Base-by-base conservation (phyloP, 2,113 vertebrate species). In the Pseudorhombus dupliciocellatus region DNA sequence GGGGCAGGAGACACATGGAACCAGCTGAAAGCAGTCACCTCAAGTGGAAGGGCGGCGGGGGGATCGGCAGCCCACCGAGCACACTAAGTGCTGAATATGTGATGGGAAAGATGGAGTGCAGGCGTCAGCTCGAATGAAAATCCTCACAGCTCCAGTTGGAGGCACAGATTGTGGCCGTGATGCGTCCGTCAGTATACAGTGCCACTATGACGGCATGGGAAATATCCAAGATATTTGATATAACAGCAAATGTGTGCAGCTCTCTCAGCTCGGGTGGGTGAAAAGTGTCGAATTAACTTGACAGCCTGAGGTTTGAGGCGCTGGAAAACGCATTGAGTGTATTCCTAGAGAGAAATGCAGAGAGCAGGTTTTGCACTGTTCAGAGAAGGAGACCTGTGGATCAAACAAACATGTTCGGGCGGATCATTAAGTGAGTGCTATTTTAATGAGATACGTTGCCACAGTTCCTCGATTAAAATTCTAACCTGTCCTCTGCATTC, bases 11-110 rank as follows among this genome's bases (percentile, higher is more conserved):
- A 22, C 51, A 57, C 60, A 24, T 50, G 54, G 26, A 77, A 56
- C 58, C 64, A 71, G 75, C 77, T 69, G 68, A 83, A 75, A 69
- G 71, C 65, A 54, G 55, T 56, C 51, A 72, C 53, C 21, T 76
- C 48, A 53, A 61, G 72, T 68, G 54, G 28, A 77, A 74, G 46
- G 40, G 57, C 65, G 53, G 71, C 65, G 55, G 48, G 58, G 53
- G 65, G 64, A 69, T 37, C 18, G 28, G 66, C 60, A 69, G 66
- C 37, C n/a, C n/a, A 7, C 4, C 30, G 57, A 68, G 68, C 21
- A n/a, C 12, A 28, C 16, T 22, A 1, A 69, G 22, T 18, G 22
- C 16, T 31, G 50, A 30, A 52, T 44, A 48, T 1, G 12, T 53
- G 18, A 44, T 53, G 31, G 24, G 52, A 69, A 63, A 62, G 14